These are phyloP conservation scores for Abscondita cerata DNA, from an alignment of 2,888 invertebrate species.

Conservation along the genomic window DNA sequence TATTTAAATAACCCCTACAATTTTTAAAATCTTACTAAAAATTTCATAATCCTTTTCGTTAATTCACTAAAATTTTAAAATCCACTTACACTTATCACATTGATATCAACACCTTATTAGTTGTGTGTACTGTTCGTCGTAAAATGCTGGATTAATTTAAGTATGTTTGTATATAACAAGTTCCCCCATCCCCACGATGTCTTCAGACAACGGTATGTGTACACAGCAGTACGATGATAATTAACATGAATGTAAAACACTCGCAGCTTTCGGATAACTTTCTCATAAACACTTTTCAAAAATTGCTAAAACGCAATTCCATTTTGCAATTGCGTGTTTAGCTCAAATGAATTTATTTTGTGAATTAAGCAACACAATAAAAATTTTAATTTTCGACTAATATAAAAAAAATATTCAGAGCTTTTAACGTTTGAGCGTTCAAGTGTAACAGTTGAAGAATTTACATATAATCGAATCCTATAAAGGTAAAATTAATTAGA, in stretches of 20 bases:
- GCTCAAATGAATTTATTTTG: too few species aligned
- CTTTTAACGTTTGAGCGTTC: too few species aligned
- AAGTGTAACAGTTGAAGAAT: too few species aligned
- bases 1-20: neutral
- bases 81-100: constrained; percentile 24
- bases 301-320: constrained; percentile 5
- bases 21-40: constrained; percentile 16
- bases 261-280: constrained; percentile 33
- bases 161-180: constrained; percentile 25
- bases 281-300: constrained; percentile 30
- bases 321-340: too few species aligned
- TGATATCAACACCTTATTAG: neutral
- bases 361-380: too few species aligned
- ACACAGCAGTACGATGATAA: constrained; percentile 20
- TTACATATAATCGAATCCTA: too few species aligned
- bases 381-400: too few species aligned
- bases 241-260: constrained; percentile 26
- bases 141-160: constrained; percentile 25
- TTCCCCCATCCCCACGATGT: constrained; percentile 27
- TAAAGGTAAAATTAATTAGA: too few species aligned
- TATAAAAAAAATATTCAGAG: too few species aligned
- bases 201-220: neutral
- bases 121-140: constrained; percentile 4
- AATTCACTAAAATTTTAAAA: neutral
- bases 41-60: constrained; percentile 19